Base-by-base conservation (phyloP, 2,113 vertebrate species). In the Eurystomus gularis region DNA sequence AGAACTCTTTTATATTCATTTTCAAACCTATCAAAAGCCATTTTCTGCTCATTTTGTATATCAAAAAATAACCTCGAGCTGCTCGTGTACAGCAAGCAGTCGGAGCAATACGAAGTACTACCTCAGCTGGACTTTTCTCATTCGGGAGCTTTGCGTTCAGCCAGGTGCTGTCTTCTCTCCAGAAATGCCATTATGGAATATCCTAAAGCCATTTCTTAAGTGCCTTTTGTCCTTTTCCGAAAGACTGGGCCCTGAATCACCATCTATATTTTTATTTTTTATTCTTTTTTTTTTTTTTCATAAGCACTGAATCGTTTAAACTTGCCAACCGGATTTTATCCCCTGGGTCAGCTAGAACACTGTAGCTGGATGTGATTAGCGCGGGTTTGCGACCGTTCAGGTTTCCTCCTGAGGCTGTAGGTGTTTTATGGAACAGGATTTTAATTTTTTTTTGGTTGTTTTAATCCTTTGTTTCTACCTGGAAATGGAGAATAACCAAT, bases 201-300 rank as follows among this genome's bases (percentile, higher is more conserved):
- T 68, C 55, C 66, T 94, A 75, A 97, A 97, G 97, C 97, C 97
- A 97, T 85, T 91, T 68, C 71, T 26, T 93, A 97, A 97, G 98
- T 97, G 98, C 98, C 97, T 97, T 97, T 71, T 65, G 87, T 91
- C 89, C 71, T 71, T 82, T 96, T 88, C 83, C 72, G 83, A 86
- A 92, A 96, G 94, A 94, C 37, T 78, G 92, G 91, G 94, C 95
- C 96, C 93, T 87, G 88, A 95, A 94, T 83, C 86, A 89, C 95
- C 77, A 4, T 17, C 37, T 35, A 25, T 40, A 21, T 78, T 17
- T 6, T 14, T 58, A 39, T 39, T 31, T 55, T 11, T 55, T 55
- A 14, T 5, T 40, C 25, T 52, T n/a, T 9, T 52, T 15, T 24
- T 31, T n/a, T 66, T n/a, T 60, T 82, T 57, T 81, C 83, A 20